Evolutionary conservation across 2,888 invertebrate species (phyloP).

Genomic region (Rhingia rostrata): DNA sequence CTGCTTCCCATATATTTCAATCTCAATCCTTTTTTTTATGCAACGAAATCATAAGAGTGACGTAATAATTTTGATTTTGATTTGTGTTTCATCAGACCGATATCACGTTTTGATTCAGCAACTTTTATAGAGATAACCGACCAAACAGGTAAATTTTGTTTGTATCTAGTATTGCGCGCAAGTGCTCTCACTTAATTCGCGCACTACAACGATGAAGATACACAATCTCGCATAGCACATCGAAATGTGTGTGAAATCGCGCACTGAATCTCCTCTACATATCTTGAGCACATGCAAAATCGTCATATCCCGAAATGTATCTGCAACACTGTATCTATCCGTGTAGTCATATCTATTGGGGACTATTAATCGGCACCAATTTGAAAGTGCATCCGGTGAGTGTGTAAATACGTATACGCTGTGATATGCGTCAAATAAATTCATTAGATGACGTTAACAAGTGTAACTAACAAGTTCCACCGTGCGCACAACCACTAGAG

Average conservation of each 20-base stretch:
- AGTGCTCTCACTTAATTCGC: conserved; percentile 46
- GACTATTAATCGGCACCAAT: conserved; percentile 73
- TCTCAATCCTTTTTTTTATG: conserved; percentile 43
- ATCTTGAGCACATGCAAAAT: conserved; percentile 35
- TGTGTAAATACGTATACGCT: conserved; percentile 54
- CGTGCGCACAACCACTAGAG: not conserved
- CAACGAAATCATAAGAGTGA: conserved; percentile 63
- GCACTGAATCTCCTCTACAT: not conserved
- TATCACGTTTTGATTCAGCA: conserved; percentile 70
- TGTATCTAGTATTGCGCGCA: conserved; percentile 2
- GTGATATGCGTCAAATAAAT: conserved; percentile 72
- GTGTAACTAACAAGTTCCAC: conserved; percentile 71
- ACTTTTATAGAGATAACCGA: conserved; percentile 43
- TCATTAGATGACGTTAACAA: conserved; percentile 74
- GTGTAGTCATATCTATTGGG: conserved; percentile 12
- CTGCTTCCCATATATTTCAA: conserved; percentile 66
- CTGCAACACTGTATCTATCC: conserved; percentile 4
- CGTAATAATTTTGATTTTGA: conserved; percentile 72
- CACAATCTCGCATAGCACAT: conserved; percentile 11
- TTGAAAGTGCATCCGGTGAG: conserved; percentile 75
- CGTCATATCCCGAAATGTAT: conserved; percentile 6
- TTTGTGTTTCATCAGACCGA: conserved; percentile 58
- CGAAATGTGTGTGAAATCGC: not conserved
- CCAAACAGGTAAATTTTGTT: conserved; percentile 60
- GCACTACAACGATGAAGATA: conserved; percentile 25